Evolutionary conservation across 2,888 invertebrate genomes (phyloP).

Genomic region (Papilio gigon): DNA sequence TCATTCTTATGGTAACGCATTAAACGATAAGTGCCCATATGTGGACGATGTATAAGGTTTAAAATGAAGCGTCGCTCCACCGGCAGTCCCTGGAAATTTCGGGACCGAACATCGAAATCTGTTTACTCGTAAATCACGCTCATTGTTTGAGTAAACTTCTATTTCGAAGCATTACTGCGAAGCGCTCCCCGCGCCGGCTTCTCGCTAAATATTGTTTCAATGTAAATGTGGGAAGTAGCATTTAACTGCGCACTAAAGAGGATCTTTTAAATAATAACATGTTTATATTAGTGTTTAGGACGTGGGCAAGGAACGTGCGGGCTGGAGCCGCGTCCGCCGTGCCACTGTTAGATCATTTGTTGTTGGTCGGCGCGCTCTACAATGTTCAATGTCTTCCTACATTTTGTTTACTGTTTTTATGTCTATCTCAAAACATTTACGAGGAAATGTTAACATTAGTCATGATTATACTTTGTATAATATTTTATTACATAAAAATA

Average conservation of each 20-base stretch:
- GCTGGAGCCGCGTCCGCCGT: conserved; percentile 20
- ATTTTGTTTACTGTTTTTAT: conserved; percentile 16
- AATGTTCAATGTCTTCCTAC: conserved; percentile 32
- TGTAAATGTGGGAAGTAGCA: conserved; percentile 63
- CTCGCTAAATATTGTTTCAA: conserved; percentile 69
- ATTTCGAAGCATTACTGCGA: conserved; percentile 77
- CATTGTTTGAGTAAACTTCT: conserved; percentile 79
- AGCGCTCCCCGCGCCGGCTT: conserved; percentile 58
- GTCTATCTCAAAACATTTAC: conserved; percentile 36
- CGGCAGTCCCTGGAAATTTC: conserved; percentile 54
- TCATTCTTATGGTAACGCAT: conserved; percentile 44
- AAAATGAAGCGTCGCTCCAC: conserved; percentile 47
- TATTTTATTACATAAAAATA: conserved; percentile 7
- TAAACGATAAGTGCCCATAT: conserved; percentile 52
- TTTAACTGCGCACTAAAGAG: conserved; percentile 60
- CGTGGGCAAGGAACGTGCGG: conserved; percentile 22
- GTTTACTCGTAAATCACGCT: conserved; percentile 80
- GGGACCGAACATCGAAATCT: conserved; percentile 63
- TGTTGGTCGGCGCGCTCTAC: conserved; percentile 31
- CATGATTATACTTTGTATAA: conserved; percentile 2
- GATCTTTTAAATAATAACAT: conserved; percentile 49
- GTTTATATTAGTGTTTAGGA: conserved; percentile 39
- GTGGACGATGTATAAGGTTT: conserved; percentile 49
- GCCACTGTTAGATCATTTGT: conserved; percentile 34
- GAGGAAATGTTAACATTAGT: conserved; percentile 15